Percentiles rank a stretch among this genome's conserved stretches.
These are phyloP conservation scores for Eupristina koningsbergeri DNA, from an alignment of 1,140 invertebrate species.

Conservation along the genomic window DNA sequence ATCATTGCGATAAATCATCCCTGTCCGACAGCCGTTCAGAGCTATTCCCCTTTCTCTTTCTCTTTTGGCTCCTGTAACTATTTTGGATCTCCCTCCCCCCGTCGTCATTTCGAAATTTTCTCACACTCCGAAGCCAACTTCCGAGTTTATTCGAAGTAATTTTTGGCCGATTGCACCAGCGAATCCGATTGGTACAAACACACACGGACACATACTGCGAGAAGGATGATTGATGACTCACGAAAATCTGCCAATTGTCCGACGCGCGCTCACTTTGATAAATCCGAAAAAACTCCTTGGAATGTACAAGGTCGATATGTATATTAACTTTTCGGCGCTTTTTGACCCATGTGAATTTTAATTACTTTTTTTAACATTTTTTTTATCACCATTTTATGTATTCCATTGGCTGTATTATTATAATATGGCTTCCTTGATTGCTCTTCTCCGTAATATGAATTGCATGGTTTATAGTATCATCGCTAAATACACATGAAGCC, in stretches of 20 bases:
- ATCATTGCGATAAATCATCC: slow-evolving; percentile 67
- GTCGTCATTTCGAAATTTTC: slow-evolving; percentile 59
- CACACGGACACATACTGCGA: background rate
- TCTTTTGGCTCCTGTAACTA: background rate
- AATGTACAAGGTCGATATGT: slow-evolving; percentile 20
- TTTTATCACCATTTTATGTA: background rate
- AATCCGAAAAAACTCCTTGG: slow-evolving; percentile 18
- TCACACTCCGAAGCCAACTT: slow-evolving; percentile 59
- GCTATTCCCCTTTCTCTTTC: slow-evolving; percentile 24
- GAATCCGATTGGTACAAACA: background rate
- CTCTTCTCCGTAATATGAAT: background rate
- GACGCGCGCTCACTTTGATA: background rate
- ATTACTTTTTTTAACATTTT: background rate
- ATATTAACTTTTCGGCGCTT: background rate
- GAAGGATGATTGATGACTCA: slow-evolving; percentile 62
- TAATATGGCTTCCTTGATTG: background rate
- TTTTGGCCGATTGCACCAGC: slow-evolving; percentile 50
- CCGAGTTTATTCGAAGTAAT: slow-evolving; percentile 49
- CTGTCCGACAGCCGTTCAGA: slow-evolving; percentile 61
- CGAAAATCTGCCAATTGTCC: slow-evolving; percentile 60
- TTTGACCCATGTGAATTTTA: slow-evolving; percentile 7
- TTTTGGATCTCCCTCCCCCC: background rate
- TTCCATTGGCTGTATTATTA: background rate
- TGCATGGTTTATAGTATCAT: background rate
- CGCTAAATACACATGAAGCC: background rate